Conservation (phyloP, 2,797 vertebrate species). For the Mallotus villosus region DNA sequence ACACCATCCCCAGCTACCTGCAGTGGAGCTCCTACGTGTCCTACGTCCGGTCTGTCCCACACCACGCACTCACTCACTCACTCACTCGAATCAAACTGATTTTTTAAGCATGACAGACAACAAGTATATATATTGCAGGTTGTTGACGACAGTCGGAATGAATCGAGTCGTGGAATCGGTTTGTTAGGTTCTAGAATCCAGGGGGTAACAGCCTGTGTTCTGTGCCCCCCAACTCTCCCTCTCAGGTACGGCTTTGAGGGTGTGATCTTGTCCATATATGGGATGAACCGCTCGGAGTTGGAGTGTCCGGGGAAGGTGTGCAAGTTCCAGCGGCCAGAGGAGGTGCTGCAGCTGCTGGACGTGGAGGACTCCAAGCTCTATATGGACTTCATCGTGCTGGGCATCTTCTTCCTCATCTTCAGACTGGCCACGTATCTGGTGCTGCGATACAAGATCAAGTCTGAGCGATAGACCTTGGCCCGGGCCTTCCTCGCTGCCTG, state of each 20-base stretch:
- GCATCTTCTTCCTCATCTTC: slow-evolving; percentile 88
- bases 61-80: neutral
- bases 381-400: slow-evolving; percentile 91
- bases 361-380: slow-evolving; percentile 93
- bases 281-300: slow-evolving; percentile 89
- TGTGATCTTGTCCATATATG: slow-evolving; percentile 92
- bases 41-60: slow-evolving; percentile 86
- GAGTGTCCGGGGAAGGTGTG: slow-evolving; percentile 84
- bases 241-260: slow-evolving; percentile 95
- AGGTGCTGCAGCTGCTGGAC: slow-evolving; percentile 86
- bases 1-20: slow-evolving; percentile 96
- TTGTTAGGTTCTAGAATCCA: neutral
- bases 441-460: slow-evolving; percentile 93
- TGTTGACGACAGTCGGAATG: too few species aligned
- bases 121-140: too few species aligned
- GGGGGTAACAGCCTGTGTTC: neutral
- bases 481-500: neutral
- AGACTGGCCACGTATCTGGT: slow-evolving; percentile 90
- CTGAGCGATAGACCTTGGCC: slow-evolving; percentile 76
- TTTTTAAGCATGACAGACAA: too few species aligned
- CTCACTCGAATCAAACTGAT: too few species aligned
- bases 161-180: too few species aligned
- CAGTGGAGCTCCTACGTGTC: slow-evolving; percentile 97
- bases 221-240: neutral
- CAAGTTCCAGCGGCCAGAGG: slow-evolving; percentile 86